phyloP scores from a whole-genome alignment of 2,113 vertebrate species.

The Sapayoa aenigma region DNA sequence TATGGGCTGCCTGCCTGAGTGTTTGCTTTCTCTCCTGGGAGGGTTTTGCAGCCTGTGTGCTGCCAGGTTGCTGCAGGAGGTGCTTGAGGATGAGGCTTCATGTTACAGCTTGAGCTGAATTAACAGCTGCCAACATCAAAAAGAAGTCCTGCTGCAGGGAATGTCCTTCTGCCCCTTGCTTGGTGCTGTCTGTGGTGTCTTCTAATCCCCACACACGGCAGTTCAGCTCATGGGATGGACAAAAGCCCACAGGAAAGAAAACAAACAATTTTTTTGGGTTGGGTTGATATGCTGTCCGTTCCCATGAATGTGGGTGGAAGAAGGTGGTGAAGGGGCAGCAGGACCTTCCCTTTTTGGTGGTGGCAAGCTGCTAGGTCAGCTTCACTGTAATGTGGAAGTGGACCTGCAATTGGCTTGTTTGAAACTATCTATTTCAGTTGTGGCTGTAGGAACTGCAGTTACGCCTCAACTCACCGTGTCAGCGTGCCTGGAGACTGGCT shows the following conservation, averaged over 20 bases:
- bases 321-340: not conserved
- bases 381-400: not conserved
- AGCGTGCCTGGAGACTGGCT: not conserved
- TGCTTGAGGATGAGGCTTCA: conserved; percentile 1
- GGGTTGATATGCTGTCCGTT: not conserved
- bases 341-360: not conserved
- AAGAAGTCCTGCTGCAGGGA: conserved; percentile 40
- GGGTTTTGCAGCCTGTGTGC: not conserved
- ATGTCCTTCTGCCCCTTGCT: not conserved
- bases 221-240: not conserved
- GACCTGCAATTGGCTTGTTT: not conserved
- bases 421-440: not conserved
- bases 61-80: conserved; percentile 13
- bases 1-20: not conserved
- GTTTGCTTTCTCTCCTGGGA: not conserved
- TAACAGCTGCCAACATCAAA: conserved; percentile 29
- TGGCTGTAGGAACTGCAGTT: not conserved
- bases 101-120: not conserved
- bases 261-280: not conserved
- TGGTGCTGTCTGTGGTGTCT: not conserved
- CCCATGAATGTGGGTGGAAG: rapidly evolving
- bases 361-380: not conserved
- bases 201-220: not conserved
- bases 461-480: rapidly evolving
- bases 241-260: not conserved